Percentiles rank a stretch among this genome's conserved stretches.
Evolutionary conservation across 1,140 invertebrate genomes (phyloP).

Genomic region (Maconellicoccus hirsutus): DNA sequence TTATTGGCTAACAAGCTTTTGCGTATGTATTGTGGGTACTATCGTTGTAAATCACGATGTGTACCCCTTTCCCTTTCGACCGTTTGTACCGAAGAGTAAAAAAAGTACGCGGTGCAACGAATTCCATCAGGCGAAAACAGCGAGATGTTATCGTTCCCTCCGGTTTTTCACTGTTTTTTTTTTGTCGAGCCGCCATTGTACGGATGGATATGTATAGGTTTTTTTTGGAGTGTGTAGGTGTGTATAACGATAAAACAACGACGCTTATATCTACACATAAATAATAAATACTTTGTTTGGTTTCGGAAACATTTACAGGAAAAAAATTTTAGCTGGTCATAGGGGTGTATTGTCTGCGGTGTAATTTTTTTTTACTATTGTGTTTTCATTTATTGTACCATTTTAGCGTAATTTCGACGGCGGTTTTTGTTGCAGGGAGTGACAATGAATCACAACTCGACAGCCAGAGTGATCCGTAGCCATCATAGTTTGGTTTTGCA

Average conservation of each 20-base stretch:
- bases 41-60: no score
- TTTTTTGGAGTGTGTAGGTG: no score
- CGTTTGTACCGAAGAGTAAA: no score
- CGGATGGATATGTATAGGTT: no score
- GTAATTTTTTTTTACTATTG: background rate
- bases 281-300: conserved; percentile 8
- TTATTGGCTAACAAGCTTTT: no score
- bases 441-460: conserved; percentile 46
- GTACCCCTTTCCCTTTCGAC: no score
- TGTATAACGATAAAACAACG: no score
- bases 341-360: conserved; percentile 1
- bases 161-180: background rate
- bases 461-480: conserved; percentile 49
- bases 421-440: conserved; percentile 37
- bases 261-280: background rate
- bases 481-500: conserved; percentile 53
- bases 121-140: background rate
- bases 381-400: conserved; percentile 10
- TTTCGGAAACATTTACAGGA: background rate
- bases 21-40: no score
- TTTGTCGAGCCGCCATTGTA: background rate
- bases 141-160: conserved; percentile 7
- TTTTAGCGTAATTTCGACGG: background rate
- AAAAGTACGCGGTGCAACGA: no score
- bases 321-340: background rate